Evolutionary conservation across 2,797 vertebrate species (phyloP).

Genomic region (Macropus fuliginosus): DNA sequence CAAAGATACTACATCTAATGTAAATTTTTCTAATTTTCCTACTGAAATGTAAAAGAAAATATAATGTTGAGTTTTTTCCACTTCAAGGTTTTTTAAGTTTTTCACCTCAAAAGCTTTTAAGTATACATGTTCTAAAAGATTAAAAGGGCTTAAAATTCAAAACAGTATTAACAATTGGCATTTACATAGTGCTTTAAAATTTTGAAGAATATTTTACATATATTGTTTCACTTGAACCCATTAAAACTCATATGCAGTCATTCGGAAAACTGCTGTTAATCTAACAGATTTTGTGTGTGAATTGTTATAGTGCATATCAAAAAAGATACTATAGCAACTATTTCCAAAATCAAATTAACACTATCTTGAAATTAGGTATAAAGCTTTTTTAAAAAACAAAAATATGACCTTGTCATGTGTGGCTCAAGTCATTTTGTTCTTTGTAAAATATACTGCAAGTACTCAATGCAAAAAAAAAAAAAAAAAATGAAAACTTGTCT

Average conservation of each 20-base stretch:
- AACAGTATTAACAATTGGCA: background rate
- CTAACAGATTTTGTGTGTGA: background rate
- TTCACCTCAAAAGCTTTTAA: conserved; percentile 25
- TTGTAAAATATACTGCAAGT: background rate
- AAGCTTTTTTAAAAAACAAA: conserved; percentile 51
- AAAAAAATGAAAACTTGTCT: conserved; percentile 39
- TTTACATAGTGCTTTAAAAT: background rate
- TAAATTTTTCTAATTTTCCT: background rate
- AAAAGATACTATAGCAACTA: conserved; percentile 5
- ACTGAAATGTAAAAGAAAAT: background rate
- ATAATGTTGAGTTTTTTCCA: background rate
- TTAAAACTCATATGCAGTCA: background rate
- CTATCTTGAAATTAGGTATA: conserved; percentile 2
- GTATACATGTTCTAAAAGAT: background rate
- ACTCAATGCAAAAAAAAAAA: conserved; percentile 28
- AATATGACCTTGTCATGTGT: background rate
- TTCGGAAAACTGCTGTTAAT: background rate
- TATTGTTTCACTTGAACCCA: background rate
- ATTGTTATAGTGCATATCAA: background rate
- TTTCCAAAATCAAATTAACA: conserved; percentile 28
- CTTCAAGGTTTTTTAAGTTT: background rate
- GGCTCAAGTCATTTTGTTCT: background rate
- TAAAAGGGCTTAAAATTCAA: background rate
- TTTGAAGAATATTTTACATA: background rate
- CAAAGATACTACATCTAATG: background rate